phyloP scores from a whole-genome alignment of 1,140 invertebrate species.

The Drosophila subobscura region DNA sequence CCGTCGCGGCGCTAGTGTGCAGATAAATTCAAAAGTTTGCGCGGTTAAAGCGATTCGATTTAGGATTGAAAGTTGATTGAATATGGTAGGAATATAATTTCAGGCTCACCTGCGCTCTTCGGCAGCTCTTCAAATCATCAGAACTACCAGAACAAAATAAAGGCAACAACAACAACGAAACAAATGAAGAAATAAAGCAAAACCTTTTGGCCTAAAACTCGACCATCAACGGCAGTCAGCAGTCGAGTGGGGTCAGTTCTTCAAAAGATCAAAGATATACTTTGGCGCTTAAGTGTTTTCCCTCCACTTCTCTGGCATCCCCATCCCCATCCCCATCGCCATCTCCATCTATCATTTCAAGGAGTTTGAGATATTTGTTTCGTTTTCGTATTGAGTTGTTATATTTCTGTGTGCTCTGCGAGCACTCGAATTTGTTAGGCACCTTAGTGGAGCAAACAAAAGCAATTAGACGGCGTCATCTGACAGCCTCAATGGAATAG shows the following conservation, averaged over 20 bases:
- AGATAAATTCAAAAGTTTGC: too few relatives aligned
- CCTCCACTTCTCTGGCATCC: slow-evolving; percentile 18
- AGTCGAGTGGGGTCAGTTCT: slow-evolving; percentile 75
- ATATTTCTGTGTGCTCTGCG: slow-evolving; percentile 50
- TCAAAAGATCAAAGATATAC: slow-evolving; percentile 75
- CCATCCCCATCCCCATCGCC: slow-evolving; percentile 10
- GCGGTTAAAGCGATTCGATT: too few relatives aligned
- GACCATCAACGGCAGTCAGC: slow-evolving; percentile 54
- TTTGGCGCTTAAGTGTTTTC: slow-evolving; percentile 77
- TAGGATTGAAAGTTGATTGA: too few relatives aligned
- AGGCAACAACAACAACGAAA: slow-evolving; percentile 1
- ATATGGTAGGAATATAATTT: too few relatives aligned
- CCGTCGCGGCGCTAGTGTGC: too few relatives aligned
- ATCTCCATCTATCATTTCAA: slow-evolving; percentile 28
- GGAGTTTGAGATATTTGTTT: slow-evolving; percentile 49
- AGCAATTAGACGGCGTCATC: slow-evolving; percentile 78
- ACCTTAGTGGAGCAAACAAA: slow-evolving; percentile 80
- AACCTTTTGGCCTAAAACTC: slow-evolving; percentile 34
- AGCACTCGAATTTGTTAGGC: slow-evolving; percentile 66
- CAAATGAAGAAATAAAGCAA: slow-evolving; percentile 7
- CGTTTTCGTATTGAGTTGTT: slow-evolving; percentile 73
- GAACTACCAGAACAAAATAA: slow-evolving; percentile 16
- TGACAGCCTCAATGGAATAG: slow-evolving; percentile 76
- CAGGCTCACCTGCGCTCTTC: slow-evolving; percentile 1
- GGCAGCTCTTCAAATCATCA: neutral